A percentile compares a stretch with the other conserved stretches of the same genome.
Evolutionary conservation across 53 echinoderm and acorn worm species (phyloP).

Genomic region (Echinarachnius parma): DNA sequence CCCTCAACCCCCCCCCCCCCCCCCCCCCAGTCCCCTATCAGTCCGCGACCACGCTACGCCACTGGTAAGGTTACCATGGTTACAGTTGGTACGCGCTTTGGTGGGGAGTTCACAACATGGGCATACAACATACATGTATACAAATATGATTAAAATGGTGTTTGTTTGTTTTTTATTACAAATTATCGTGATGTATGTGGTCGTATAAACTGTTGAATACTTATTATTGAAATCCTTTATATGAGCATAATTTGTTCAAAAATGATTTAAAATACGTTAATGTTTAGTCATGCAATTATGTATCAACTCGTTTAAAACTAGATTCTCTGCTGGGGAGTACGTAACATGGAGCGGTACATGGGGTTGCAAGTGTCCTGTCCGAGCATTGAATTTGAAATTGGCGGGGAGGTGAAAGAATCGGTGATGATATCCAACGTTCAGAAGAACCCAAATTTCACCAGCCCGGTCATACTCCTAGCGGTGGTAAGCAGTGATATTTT

Average conservation of each 20-base stretch:
- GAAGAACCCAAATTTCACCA: constrained; percentile 81
- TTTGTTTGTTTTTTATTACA: no score
- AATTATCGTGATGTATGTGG: background rate
- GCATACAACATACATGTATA: no score
- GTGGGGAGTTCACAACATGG: no score
- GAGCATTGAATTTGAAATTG: constrained; percentile 95
- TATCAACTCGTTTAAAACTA: no score
- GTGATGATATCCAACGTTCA: constrained; percentile 68
- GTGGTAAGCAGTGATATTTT: constrained; percentile 84
- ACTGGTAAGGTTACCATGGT: no score
- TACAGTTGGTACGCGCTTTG: no score
- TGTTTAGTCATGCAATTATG: no score
- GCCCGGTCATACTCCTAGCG: constrained; percentile 74
- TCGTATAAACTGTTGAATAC: background rate
- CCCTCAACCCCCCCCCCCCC: no score
- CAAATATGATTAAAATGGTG: no score
- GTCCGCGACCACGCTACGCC: no score
- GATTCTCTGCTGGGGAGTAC: constrained; percentile 95
- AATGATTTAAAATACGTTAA: background rate
- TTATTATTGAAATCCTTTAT: background rate
- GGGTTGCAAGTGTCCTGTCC: constrained; percentile 69
- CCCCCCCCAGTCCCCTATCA: no score
- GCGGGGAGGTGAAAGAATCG: constrained; percentile 86
- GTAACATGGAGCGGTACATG: constrained; percentile 94
- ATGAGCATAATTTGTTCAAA: background rate